Evolutionary conservation across 2,888 invertebrate genomes (phyloP), one percentile per base, ranked within the genome.

Genomic region (Endomychus coccineus): DNA sequence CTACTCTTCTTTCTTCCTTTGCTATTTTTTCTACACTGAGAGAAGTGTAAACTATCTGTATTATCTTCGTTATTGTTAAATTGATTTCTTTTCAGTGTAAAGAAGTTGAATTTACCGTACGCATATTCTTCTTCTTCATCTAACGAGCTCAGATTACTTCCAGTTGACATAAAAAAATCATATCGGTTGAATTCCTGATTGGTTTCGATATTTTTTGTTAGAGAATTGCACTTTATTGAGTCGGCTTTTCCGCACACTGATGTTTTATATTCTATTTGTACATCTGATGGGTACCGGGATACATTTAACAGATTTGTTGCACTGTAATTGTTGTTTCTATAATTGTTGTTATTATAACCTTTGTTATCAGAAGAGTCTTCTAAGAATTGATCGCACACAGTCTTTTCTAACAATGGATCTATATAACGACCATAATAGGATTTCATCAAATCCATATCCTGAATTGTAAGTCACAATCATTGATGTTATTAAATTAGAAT

Each of bases 91-190:
- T 50, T 53, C 44, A 54, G 6, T 4, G 54, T 33, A 36, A 61
- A 56, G 32, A 56, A 54, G 42, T 55, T 56, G 41, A 60, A 57
- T 50, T 56, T 58, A 40, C 54, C 51, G 40, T 55, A 57, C 17
- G 52, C 42, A 39, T 45, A 50, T 40, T 50, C 48, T 31, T 55
- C 58, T 14, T 49, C 51, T 44, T 59, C 56, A 38, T 56, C 55
- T 39, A 55, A 41, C 34, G 54, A 54, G 34, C 52, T 49, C 21
- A 56, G 41, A 45, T 55, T 55, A 44, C 52, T 56, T 2, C 56
- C 46, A 6, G 51, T 50, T 5, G 59, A 60, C 12, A 54, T 46
- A 38, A 58, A 60, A 38, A 57, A 57, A 36, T 62, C 62, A 48
- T 57, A 61, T 7, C 27, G 10, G 23, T n/a, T 27, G 25, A 10